These are phyloP conservation scores for Stramonita haemastoma DNA, from an alignment of 2,888 invertebrate genomes.

Conservation along the genomic window DNA sequence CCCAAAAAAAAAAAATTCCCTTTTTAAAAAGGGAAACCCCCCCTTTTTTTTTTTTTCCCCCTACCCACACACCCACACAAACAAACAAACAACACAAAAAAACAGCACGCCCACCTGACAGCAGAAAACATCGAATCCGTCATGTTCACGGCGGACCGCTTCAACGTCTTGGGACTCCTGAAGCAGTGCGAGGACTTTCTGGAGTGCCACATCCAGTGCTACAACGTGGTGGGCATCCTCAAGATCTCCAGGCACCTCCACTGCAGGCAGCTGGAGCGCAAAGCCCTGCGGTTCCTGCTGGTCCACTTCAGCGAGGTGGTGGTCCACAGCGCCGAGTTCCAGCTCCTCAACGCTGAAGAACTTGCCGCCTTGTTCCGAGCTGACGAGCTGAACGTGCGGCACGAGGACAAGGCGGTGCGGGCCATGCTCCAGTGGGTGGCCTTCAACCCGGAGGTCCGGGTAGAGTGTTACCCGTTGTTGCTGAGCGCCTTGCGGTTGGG, in stretches of 20 bases:
- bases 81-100: slow-evolving; percentile 62
- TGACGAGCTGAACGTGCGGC: slow-evolving; percentile 47
- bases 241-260: slow-evolving; percentile 50
- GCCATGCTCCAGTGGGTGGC: slow-evolving; percentile 51
- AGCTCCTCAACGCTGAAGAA: slow-evolving; percentile 49
- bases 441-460: slow-evolving; percentile 45
- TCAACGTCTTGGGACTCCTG: slow-evolving; percentile 87
- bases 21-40: no score
- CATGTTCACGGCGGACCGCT: slow-evolving; percentile 85
- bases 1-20: no score
- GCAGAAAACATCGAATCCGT: slow-evolving; percentile 85
- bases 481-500: slow-evolving; percentile 62
- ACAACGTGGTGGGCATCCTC: slow-evolving; percentile 49
- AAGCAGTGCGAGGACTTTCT: slow-evolving; percentile 75
- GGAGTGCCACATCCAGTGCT: slow-evolving; percentile 42
- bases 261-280: slow-evolving; percentile 46
- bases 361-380: slow-evolving; percentile 40
- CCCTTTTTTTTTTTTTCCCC: slow-evolving; percentile 80
- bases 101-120: slow-evolving; percentile 81
- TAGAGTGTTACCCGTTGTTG: slow-evolving; percentile 52
- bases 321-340: slow-evolving; percentile 48
- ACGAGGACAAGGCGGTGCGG: slow-evolving; percentile 48
- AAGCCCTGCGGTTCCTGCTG: slow-evolving; percentile 46
- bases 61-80: no score
- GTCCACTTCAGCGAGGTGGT: slow-evolving; percentile 44